Evolutionary conservation across 2,888 invertebrate species (phyloP).

Genomic region (Germaria angustata): DNA sequence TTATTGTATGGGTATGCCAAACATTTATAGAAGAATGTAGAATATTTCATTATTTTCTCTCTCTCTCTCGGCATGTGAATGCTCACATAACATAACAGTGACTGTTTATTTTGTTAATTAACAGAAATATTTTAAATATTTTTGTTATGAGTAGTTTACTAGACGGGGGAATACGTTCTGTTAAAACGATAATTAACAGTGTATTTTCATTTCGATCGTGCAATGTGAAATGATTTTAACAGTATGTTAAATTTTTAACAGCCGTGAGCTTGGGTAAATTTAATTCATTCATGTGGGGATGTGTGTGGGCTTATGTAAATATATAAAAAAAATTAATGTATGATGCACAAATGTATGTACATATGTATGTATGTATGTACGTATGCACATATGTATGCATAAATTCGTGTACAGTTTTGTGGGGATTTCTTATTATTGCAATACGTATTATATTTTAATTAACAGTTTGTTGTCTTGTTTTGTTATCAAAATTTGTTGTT

Average conservation of each 20-base stretch:
- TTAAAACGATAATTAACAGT: slow-evolving; percentile 26
- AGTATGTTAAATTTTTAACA: slow-evolving; percentile 30
- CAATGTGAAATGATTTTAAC: background rate
- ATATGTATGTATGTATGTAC: background rate
- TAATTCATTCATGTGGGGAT: no score
- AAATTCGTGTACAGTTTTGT: slow-evolving; percentile 33
- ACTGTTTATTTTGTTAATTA: slow-evolving; percentile 35
- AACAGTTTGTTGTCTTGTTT: slow-evolving; percentile 20
- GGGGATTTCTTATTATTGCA: background rate
- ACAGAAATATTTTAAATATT: slow-evolving; percentile 69
- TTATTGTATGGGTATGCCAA: slow-evolving; percentile 63
- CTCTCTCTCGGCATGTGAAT: slow-evolving; percentile 14
- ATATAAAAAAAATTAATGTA: background rate
- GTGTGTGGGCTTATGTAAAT: no score
- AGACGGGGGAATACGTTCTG: slow-evolving; percentile 59
- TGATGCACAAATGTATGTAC: background rate
- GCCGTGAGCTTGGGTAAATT: background rate
- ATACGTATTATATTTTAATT: slow-evolving; percentile 20
- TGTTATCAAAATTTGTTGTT: background rate
- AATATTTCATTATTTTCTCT: slow-evolving; percentile 56
- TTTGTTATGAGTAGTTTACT: slow-evolving; percentile 67
- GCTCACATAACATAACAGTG: slow-evolving; percentile 44
- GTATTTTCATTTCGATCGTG: slow-evolving; percentile 2
- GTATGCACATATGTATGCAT: background rate
- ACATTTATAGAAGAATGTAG: slow-evolving; percentile 67